These are phyloP conservation scores for Symphodus melops DNA, from an alignment of 2,113 vertebrate species.

Conservation along the genomic window DNA sequence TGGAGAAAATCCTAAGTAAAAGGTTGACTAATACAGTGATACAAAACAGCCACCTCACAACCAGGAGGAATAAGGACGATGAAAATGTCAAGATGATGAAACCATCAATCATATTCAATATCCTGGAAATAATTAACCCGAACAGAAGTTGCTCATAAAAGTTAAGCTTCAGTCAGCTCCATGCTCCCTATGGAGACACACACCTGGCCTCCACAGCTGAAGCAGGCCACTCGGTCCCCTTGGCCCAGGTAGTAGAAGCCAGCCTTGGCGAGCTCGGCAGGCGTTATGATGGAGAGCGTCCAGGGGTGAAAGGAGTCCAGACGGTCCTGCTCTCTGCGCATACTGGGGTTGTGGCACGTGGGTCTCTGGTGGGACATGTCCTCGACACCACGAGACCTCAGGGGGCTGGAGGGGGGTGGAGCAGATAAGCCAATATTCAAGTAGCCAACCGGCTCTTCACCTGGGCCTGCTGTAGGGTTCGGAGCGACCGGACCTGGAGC, in stretches of 20 bases:
- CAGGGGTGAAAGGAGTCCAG: slow-evolving; percentile 89
- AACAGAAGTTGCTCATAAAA: too few species aligned
- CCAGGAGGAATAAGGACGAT: too few species aligned
- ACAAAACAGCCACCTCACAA: too few species aligned
- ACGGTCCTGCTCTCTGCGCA: slow-evolving; percentile 93
- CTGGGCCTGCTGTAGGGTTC: slow-evolving; percentile 66
- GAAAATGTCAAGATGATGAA: too few species aligned
- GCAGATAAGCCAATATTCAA: slow-evolving; percentile 86
- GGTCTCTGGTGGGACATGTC: slow-evolving; percentile 85
- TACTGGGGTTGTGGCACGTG: slow-evolving; percentile 82
- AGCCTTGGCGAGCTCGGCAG: slow-evolving; percentile 91
- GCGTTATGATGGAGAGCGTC: slow-evolving; percentile 87
- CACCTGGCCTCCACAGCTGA: slow-evolving; percentile 90
- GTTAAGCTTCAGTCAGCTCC: too few species aligned
- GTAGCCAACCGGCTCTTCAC: slow-evolving; percentile 85
- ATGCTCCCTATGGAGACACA: not conserved
- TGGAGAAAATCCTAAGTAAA: too few species aligned
- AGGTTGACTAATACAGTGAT: too few species aligned
- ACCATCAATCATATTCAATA: too few species aligned
- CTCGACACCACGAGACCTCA: slow-evolving; percentile 84
- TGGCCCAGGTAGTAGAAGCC: slow-evolving; percentile 95
- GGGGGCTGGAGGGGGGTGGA: slow-evolving; percentile 84
- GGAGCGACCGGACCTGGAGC: slow-evolving; percentile 58
- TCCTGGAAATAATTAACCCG: too few species aligned
- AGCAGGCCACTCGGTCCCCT: slow-evolving; percentile 93